A percentile compares a stretch with the other conserved stretches of the same genome.
Conservation (phyloP, 2,888 invertebrate species). For the Apamea monoglypha region DNA sequence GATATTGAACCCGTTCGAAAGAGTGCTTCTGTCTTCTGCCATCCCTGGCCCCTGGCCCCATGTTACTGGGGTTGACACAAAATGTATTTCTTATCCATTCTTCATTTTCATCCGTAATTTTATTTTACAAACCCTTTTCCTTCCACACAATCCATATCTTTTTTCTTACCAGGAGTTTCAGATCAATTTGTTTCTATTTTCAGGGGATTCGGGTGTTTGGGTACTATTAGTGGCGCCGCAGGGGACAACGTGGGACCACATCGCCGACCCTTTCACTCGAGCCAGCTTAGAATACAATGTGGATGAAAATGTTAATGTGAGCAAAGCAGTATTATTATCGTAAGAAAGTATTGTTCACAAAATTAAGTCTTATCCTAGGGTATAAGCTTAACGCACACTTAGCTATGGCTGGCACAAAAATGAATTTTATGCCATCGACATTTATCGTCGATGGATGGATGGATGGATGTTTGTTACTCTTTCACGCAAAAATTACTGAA, state of each 20-base stretch:
- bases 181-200: not conserved
- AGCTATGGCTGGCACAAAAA: not conserved
- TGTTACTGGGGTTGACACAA: not conserved
- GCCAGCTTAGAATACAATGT: constrained; percentile 75
- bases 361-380: not conserved
- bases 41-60: too few relatives aligned
- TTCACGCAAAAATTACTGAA: too few relatives aligned
- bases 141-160: not conserved
- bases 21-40: not conserved
- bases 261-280: constrained; percentile 77
- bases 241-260: constrained; percentile 76
- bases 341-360: not conserved
- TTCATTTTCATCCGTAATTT: not conserved
- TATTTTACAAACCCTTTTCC: not conserved
- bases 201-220: constrained; percentile 74
- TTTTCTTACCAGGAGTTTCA: not conserved
- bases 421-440: not conserved
- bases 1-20: not conserved
- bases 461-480: too few relatives aligned
- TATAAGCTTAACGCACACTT: not conserved
- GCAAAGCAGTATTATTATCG: constrained; percentile 57
- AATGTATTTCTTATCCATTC: not conserved
- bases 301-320: constrained; percentile 76
- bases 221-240: constrained; percentile 80
- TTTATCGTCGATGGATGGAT: too few relatives aligned